Base-by-base conservation (phyloP, 2,888 invertebrate genomes). In the Reticulitermes lucifugus region DNA sequence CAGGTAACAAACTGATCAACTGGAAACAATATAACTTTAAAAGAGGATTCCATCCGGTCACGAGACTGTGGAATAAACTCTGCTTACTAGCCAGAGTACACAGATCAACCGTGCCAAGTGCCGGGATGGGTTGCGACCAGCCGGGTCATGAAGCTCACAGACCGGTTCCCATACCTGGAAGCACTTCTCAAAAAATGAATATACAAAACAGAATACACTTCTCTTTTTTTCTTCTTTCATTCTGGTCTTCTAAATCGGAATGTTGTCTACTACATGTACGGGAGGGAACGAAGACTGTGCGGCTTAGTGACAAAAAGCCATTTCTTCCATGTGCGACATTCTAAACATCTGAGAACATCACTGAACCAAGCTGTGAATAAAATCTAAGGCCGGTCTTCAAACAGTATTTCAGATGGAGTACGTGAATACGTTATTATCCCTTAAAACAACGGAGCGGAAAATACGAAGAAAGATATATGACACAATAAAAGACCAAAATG, bases 131-230 rank as follows among this genome's bases (percentile, higher is more conserved):
- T 46, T 46, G 46, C 21, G 43, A 46, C 73, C 7, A 35, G 73
- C 77, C 4, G 43, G 77, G 77, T 46, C 77, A 46, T 46, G 41
- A 43, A 77, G 46, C 77, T 77, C 43, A 12, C 43, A 77, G 75
- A 77, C 77, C 77, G 77, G 77, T 77, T 77, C 77, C 77, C 43
- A 46, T 77, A 77, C 77, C 77, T 77, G 46, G 77, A 46, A n/a
- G 41, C 73, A 73, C 73, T n/a, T 77, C 77, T 77, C 12, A 46
- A n/a, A 46, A 77, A 77, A 77, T 77, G 77, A 77, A 77, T 77
- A 77, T 77, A 77, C 77, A 77, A 77, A 41, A 77, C 77, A 46
- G 46, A 73, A 73, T 73, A 73, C 73, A 73, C 18, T 73, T 18
- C 35, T 73, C 35, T 73, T 21, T 73, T 71, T 73, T 73, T 70